Conservation (phyloP, 2,888 invertebrate species). For the Eupithecia subfuscata region DNA sequence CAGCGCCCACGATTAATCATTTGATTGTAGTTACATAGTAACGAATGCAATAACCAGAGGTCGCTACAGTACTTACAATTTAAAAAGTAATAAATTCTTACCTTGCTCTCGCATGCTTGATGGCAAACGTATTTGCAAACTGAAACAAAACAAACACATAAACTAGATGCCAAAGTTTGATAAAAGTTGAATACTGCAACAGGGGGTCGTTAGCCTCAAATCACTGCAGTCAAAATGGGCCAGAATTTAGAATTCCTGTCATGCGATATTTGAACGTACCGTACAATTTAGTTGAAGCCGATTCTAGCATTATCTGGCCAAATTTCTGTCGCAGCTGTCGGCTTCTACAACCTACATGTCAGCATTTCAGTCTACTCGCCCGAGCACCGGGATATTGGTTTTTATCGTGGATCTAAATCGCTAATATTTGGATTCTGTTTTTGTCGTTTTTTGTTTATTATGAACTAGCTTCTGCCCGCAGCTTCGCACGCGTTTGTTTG, state of each 20-base stretch:
- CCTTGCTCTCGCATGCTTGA: conserved; percentile 90
- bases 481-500: no score
- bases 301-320: conserved; percentile 8
- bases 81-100: conserved; percentile 54
- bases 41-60: conserved; percentile 47
- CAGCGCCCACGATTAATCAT: conserved; percentile 39
- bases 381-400: neutral
- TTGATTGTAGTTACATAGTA: conserved; percentile 13
- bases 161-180: conserved; percentile 9
- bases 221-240: conserved; percentile 19
- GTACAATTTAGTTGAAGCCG: conserved; percentile 44
- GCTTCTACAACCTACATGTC: neutral
- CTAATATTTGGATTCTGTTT: neutral
- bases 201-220: conserved; percentile 18
- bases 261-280: conserved; percentile 43
- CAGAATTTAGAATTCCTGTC: conserved; percentile 20
- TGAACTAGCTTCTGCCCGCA: no score
- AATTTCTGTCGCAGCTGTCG: neutral
- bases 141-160: conserved; percentile 82
- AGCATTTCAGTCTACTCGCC: neutral
- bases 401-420: conserved; percentile 1
- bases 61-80: conserved; percentile 41
- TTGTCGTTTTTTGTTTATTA: no score
- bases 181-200: conserved; percentile 16
- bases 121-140: conserved; percentile 93